Evolutionary conservation across 2,888 invertebrate species (phyloP), one percentile per base, ranked within the genome.

Genomic region (Danaus chrysippus): DNA sequence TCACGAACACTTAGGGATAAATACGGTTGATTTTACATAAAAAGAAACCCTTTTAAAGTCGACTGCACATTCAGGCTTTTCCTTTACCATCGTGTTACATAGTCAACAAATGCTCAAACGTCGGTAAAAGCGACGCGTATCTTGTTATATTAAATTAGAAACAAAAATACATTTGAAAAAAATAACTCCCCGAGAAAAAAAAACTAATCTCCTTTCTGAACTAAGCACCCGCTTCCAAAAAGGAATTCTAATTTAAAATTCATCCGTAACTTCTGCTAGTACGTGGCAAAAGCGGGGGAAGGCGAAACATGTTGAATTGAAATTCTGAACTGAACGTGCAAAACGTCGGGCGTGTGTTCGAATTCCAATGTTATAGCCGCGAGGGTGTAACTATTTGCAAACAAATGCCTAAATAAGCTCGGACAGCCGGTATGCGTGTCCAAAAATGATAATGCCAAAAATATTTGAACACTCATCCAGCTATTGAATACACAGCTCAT

Each of bases 231-330:
- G 63, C 61, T 66, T 66, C 67, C 70, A 72, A 78, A 78, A 76
- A 66, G 75, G 73, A 81, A 79, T 84, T 81, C 81, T 79, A 81
- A 85, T 87, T 85, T 84, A 68, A 84, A 84, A 86, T 86, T 83
- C 81, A 82, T 80, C 77, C 79, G 82, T 79, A 80, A 79, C 79
- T 79, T 74, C 70, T 72, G 71, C 71, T 68, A 73, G 81, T 81
- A 81, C 82, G 84, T 81, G 83, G 82, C 76, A 78, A 78, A 80
- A 76, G 76, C 77, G 75, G 76, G 76, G 66, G 75, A 74, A 79
- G 78, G 75, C 79, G 84, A 84, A 83, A 82, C 83, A 82, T 73
- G 71, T 76, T 72, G 82, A 86, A 88, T 88, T 87, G 82, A 86
- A 87, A 87, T 87, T 89, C 84, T 78, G 75, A 68, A 73, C 75